Percentiles rank a stretch among this genome's conserved stretches.
phyloP scores from a whole-genome alignment of 2,113 vertebrate species.

The Sterrhoptilus dennistouni region DNA sequence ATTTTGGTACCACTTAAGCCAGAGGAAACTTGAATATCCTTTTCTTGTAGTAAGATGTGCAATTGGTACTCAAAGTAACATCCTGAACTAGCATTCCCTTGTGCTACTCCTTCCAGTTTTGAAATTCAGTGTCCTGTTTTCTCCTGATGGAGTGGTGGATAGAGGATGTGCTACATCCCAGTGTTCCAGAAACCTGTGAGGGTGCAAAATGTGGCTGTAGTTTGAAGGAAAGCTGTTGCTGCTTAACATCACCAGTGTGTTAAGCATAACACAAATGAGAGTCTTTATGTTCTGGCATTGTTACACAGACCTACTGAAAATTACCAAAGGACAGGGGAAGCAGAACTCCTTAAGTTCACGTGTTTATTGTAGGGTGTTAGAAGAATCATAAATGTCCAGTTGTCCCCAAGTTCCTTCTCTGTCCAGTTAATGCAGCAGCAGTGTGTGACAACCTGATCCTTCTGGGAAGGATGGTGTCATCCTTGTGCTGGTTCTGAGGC shows the following conservation, averaged over 20 bases:
- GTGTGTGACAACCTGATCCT: not conserved
- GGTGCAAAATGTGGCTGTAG: not conserved
- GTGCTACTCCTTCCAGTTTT: not conserved
- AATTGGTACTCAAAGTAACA: fast-evolving
- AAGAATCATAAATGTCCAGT: not conserved
- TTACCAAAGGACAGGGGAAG: not conserved
- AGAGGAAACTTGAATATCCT: not conserved
- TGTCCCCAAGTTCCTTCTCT: not conserved
- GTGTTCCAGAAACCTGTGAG: not conserved
- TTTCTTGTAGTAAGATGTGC: not conserved
- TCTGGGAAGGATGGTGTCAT: not conserved
- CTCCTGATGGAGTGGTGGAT: not conserved
- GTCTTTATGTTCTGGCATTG: not conserved
- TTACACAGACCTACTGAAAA: not conserved
- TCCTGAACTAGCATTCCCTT: not conserved
- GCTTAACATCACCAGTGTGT: not conserved
- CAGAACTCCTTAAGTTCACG: fast-evolving
- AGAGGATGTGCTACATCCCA: not conserved
- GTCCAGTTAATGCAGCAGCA: not conserved
- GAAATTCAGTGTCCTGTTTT: not conserved
- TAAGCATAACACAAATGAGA: not conserved
- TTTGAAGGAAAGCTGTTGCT: not conserved
- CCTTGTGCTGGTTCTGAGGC: not conserved
- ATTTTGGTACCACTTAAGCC: not conserved
- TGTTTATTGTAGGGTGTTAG: not conserved